Evolutionary conservation across 2,113 vertebrate genomes (phyloP).

Genomic region (Cromileptes altivelis): DNA sequence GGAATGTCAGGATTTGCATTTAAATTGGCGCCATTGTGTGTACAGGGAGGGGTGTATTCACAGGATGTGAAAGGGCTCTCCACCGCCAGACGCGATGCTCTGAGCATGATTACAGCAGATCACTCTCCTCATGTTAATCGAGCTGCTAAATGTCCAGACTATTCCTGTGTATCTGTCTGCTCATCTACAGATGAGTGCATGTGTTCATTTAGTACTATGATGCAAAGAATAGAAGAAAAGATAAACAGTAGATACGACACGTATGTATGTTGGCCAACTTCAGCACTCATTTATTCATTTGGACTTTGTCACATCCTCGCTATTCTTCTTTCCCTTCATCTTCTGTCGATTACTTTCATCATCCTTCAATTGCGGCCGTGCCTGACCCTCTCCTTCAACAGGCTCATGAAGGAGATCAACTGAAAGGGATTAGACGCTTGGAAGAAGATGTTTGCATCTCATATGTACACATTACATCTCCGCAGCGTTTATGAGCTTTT

Average conservation of each 20-base stretch:
- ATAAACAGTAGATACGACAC: conserved; percentile 33
- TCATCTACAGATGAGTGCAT: background rate
- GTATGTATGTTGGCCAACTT: conserved; percentile 18
- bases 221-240: conserved; percentile 29
- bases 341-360: conserved; percentile 57
- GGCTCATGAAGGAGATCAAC: conserved; percentile 37
- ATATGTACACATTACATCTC: conserved; percentile 35
- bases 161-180: conserved; percentile 44
- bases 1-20: conserved; percentile 88
- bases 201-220: conserved; percentile 36
- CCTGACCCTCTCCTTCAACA: conserved; percentile 19
- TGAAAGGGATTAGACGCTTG: conserved; percentile 38
- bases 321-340: conserved; percentile 40
- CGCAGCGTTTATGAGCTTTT: conserved; percentile 46
- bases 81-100: conserved; percentile 57
- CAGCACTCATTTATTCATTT: conserved; percentile 27
- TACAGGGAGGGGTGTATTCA: conserved; percentile 67
- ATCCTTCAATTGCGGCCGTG: background rate
- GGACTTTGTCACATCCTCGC: conserved; percentile 34
- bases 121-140: conserved; percentile 65
- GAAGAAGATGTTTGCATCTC: conserved; percentile 59
- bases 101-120: conserved; percentile 70
- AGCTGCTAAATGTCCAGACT: conserved; percentile 59
- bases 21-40: conserved; percentile 84
- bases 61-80: conserved; percentile 64